Conservation (phyloP, 2,113 vertebrate genomes). For the Neolamprologus longior region DNA sequence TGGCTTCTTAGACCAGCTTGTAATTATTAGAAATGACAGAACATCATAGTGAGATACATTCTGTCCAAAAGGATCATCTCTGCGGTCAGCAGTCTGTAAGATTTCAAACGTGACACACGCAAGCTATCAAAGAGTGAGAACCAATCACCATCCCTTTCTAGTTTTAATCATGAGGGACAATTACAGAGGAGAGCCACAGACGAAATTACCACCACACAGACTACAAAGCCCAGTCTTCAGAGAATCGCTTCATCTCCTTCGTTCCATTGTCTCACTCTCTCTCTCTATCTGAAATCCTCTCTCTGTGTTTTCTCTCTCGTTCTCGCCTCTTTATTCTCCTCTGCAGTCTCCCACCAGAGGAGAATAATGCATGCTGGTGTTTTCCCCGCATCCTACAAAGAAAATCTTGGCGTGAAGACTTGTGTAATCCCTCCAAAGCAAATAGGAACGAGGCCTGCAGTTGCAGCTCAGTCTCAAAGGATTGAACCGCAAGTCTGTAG, state of each 20-base stretch:
- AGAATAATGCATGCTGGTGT: slow-evolving; percentile 28
- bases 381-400: slow-evolving; percentile 11
- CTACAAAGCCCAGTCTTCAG: slow-evolving; percentile 36
- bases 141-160: slow-evolving; percentile 24
- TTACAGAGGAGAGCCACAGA: slow-evolving; percentile 30
- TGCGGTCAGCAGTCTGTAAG: background rate
- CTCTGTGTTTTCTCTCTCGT: background rate
- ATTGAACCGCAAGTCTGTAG: background rate
- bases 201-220: slow-evolving; percentile 18
- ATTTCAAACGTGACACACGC: background rate
- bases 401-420: slow-evolving; percentile 4
- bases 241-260: slow-evolving; percentile 21
- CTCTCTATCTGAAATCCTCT: background rate
- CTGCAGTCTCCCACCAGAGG: background rate
- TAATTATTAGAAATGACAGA: background rate
- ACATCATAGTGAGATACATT: background rate
- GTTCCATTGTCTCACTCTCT: slow-evolving; percentile 18
- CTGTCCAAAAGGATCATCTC: background rate
- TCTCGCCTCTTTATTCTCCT: slow-evolving; percentile 11
- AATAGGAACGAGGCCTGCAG: slow-evolving; percentile 6
- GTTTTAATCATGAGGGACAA: slow-evolving; percentile 39
- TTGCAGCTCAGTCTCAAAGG: background rate
- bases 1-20: background rate
- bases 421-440: slow-evolving; percentile 30
- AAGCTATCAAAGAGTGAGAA: slow-evolving; percentile 14